phyloP scores from a whole-genome alignment of 2,888 invertebrate species.

The Tethea ocularis region DNA sequence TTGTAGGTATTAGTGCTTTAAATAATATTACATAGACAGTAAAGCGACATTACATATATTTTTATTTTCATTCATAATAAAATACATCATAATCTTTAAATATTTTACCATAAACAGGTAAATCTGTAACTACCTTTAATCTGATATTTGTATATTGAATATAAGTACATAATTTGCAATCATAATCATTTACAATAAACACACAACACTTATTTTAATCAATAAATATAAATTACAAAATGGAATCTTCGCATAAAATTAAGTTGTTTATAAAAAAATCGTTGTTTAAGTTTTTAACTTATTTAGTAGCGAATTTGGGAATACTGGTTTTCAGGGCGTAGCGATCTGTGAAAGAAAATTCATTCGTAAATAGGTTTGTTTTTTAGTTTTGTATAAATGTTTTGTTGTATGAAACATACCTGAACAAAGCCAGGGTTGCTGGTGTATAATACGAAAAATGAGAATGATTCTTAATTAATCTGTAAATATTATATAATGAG shows the following conservation, averaged over 20 bases:
- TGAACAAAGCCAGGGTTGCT: slow-evolving; percentile 3
- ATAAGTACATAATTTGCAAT: not conserved
- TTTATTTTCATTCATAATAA: not conserved
- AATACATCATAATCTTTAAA: not conserved
- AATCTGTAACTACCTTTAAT: not conserved
- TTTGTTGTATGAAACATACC: not conserved
- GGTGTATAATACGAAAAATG: slow-evolving; percentile 12
- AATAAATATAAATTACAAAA: slow-evolving; percentile 35
- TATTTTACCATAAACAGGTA: not conserved
- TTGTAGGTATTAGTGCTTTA: too few relatives aligned
- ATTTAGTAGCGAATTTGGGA: slow-evolving; percentile 26
- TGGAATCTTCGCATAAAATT: slow-evolving; percentile 34
- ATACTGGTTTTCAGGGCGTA: slow-evolving; percentile 51
- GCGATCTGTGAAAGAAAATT: slow-evolving; percentile 55
- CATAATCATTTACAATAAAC: slow-evolving; percentile 9
- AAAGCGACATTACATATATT: not conserved
- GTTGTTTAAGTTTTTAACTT: slow-evolving; percentile 30
- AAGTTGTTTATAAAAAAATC: slow-evolving; percentile 28
- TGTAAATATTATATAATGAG: not conserved
- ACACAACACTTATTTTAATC: slow-evolving; percentile 18
- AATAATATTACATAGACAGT: not conserved
- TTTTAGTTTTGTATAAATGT: not conserved
- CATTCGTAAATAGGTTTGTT: not conserved
- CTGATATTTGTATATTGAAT: too few relatives aligned
- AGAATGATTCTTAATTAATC: not conserved